phyloP scores from a whole-genome alignment of 1,140 invertebrate species.

The Diorhabda sublineata region DNA sequence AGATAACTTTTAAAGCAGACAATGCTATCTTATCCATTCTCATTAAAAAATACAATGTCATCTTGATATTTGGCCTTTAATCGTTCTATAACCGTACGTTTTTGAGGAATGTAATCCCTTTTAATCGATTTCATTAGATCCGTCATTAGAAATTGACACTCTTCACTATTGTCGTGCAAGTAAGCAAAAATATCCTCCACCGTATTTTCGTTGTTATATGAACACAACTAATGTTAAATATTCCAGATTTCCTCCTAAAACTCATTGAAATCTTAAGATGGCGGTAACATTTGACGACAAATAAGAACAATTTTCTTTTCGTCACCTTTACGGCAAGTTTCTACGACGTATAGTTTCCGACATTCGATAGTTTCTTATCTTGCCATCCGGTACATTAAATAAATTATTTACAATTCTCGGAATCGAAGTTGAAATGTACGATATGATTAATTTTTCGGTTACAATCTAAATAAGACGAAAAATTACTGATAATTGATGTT shows the following conservation, averaged over 20 bases:
- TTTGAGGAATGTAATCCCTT: conserved; percentile 5
- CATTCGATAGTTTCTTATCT: no score
- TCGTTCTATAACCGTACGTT: conserved; percentile 6
- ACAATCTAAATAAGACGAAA: conserved; percentile 12
- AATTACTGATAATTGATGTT: conserved; percentile 19
- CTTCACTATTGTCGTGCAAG: conserved; percentile 9
- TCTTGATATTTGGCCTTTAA: conserved; percentile 3
- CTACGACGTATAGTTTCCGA: no score
- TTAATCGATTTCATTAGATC: conserved; percentile 7
- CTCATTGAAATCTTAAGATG: no score
- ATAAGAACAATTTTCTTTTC: no score
- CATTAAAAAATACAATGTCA: neutral
- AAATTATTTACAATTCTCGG: neutral
- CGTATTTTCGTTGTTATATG: neutral
- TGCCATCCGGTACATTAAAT: neutral
- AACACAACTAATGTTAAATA: no score
- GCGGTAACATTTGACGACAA: no score
- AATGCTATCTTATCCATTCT: neutral
- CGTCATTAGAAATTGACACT: conserved; percentile 4
- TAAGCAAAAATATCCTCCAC: conserved; percentile 8
- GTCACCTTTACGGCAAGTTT: no score
- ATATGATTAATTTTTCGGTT: conserved; percentile 16
- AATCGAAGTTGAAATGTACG: conserved; percentile 6
- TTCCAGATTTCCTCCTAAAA: no score
- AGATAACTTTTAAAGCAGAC: neutral